Conservation (phyloP, 2,113 vertebrate genomes). For the Onychostoma macrolepis region DNA sequence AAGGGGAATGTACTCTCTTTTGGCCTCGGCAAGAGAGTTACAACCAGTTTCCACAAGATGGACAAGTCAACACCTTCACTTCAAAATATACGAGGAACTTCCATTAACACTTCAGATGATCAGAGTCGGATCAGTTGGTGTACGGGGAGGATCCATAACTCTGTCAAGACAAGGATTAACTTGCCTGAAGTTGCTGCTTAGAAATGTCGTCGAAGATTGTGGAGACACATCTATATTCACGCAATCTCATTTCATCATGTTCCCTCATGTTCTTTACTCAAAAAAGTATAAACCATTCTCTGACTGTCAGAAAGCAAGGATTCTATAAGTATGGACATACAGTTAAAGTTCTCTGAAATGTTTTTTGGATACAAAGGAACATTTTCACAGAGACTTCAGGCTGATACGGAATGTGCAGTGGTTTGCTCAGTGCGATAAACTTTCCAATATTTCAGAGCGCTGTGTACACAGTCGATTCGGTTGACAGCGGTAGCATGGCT, state of each 20-base stretch:
- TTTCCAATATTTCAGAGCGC: conserved; percentile 29
- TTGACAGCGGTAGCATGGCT: conserved; percentile 30
- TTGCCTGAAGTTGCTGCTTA: conserved; percentile 40
- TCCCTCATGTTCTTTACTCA: conserved; percentile 16
- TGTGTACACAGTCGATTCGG: conserved; percentile 41
- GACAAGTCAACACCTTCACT: conserved; percentile 29
- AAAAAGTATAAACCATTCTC: conserved; percentile 22
- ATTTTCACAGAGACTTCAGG: conserved; percentile 7
- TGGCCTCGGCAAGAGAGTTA: background rate
- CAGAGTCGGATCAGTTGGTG: conserved; percentile 40
- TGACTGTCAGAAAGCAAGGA: background rate
- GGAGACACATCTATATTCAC: conserved; percentile 36
- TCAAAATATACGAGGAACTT: conserved; percentile 6
- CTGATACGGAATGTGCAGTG: conserved; percentile 34
- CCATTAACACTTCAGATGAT: conserved; percentile 43
- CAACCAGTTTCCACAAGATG: conserved; percentile 30
- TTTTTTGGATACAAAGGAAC: background rate
- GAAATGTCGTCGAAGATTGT: conserved; percentile 30
- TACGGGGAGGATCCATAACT: conserved; percentile 40
- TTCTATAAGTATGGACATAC: background rate
- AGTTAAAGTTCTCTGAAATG: background rate
- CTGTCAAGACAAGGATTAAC: conserved; percentile 52
- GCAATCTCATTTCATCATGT: conserved; percentile 16
- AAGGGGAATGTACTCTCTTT: background rate
- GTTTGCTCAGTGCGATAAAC: conserved; percentile 18